Evolutionary conservation across 2,888 invertebrate genomes (phyloP), one percentile per base, ranked within the genome.

Genomic region (Netelia inedita): DNA sequence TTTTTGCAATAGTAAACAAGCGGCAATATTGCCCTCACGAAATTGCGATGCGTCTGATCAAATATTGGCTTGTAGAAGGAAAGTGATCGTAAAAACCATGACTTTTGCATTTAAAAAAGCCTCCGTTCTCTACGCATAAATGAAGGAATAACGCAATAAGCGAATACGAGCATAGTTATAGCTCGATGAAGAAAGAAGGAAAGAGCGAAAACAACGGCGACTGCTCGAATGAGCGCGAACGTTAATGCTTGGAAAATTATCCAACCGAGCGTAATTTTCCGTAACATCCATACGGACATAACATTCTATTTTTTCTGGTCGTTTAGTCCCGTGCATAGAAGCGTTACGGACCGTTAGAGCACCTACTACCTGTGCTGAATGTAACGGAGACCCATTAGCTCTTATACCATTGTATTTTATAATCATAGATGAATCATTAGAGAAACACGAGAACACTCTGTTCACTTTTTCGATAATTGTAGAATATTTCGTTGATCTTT

Each of bases 231-330:
- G 66, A 65, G 57, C 71, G 50, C 66, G 14, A 61, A 74, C 23
- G 35, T 53, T n/a, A 55, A 11, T 65, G 35, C 35, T 35, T 35
- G 35, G 35, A 28, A 68, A 76, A 72, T 82, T 57, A 82, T 66
- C 28, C 50, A 65, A 76, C 75, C 50, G 59, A 46, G 76, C 16
- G 46, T 78, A 72, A 82, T 72, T 72, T 82, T 57, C 76, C 76
- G 71, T 76, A 59, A 71, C 72, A 35, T 65, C 55, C 46, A 63
- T 59, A 59, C 57, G 35, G 21, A 55, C 63, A 76, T 50, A 21
- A 63, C 21, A 14, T 41, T 23, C 46, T 46, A 23, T 63, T 79
- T 81, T 63, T 75, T 81, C 53, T 69, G 53, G 23, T 72, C 79
- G 55, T 65, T 75, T 75, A 63, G 16, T 81, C 63, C 53, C 63